Base-by-base conservation (phyloP, 1,140 invertebrate genomes). In the Andricus grossulariae region DNA sequence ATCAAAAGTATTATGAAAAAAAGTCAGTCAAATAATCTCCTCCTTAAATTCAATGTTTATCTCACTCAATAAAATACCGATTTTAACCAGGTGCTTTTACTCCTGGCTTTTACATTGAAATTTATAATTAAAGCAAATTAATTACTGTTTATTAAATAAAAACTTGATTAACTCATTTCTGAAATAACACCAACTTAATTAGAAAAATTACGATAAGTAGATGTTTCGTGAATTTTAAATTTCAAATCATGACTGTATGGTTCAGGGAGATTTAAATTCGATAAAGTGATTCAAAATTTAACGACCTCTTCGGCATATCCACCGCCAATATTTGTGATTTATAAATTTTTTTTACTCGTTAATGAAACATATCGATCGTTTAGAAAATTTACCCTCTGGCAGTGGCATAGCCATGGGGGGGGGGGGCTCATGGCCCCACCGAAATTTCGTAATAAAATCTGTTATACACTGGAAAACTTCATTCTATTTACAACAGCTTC, bases 41-140 rank as follows among this genome's bases (percentile, higher is more conserved):
- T 54, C 54, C n/a, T 55, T 55, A 55, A 19, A 55, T 19, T 55
- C 19, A 3, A 55, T 55, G 54, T 55, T 55, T 55, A 55, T 55
- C 19, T 55, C 19, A 8, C n/a, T 55, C 54, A 55, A 55, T 55
- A 55, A 55, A 55, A 55, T 55, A 19, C 19, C 54, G 19, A 55
- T 55, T 55, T 55, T 19, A 55, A 19, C n/a, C n/a, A 16, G 54
- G 5, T 55, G 11, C n/a, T 55, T 55, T 8, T 11, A 55, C n/a
- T 55, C 12, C 19, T 21, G 3, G 54, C 19, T 55, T 55, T 16
- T 55, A n/a, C 19, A 55, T 11, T 8, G 18, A 18, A 54, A 54
- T 2, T 18, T n/a, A 18, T 54, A 54, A 54, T 54, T 54, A 54
- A 18, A 1, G n/a, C 15, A 18, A 54, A 54, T 54, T 18, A 15